Conservation (phyloP, 2,797 vertebrate species). For the Phataginus tricuspis region DNA sequence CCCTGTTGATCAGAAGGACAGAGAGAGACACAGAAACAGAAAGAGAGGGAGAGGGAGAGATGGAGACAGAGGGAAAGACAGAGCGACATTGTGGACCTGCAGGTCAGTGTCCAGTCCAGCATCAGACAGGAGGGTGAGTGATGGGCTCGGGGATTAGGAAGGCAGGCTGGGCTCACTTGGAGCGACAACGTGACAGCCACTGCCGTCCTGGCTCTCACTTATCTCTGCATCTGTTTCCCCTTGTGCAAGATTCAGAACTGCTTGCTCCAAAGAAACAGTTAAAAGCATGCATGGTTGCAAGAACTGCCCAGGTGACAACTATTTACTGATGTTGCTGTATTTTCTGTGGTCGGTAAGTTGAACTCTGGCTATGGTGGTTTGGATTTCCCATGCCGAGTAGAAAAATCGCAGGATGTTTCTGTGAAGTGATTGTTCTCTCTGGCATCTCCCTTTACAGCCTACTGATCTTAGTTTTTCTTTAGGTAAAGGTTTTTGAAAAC, state of each 20-base stretch:
- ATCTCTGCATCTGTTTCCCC: conserved; percentile 52
- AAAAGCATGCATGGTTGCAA: neutral
- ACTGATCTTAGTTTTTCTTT: neutral
- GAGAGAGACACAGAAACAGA: neutral
- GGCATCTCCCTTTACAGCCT: neutral
- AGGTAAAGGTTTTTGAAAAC: neutral
- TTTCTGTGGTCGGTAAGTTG: fast-evolving
- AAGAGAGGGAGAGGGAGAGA: neutral
- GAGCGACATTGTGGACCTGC: neutral
- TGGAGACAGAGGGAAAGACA: neutral
- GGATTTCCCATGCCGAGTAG: neutral
- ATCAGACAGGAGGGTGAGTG: too few relatives aligned
- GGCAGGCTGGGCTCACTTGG: neutral
- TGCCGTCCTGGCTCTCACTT: neutral
- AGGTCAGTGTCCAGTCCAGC: fast-evolving
- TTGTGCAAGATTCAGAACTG: conserved; percentile 33
- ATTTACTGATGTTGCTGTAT: neutral
- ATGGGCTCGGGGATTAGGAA: too few relatives aligned
- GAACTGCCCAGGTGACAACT: neutral
- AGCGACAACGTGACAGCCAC: neutral
- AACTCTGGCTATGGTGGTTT: neutral
- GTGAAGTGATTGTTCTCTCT: neutral
- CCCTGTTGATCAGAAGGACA: neutral
- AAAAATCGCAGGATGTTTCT: neutral
- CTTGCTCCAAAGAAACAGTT: conserved; percentile 44